phyloP scores from a whole-genome alignment of 2,888 invertebrate genomes.

The Drosophila dives region DNA sequence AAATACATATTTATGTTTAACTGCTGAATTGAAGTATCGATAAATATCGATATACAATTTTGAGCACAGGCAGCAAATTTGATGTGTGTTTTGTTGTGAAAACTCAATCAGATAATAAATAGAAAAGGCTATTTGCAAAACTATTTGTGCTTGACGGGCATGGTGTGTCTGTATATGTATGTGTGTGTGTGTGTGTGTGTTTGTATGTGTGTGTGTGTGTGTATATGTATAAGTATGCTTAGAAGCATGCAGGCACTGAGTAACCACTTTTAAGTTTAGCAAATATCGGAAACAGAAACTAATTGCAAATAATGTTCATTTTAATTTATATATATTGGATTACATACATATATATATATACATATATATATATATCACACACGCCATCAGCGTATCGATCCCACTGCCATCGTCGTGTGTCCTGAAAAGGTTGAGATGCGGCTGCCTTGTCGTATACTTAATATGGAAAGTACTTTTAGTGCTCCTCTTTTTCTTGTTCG shows the following conservation, averaged over 20 bases:
- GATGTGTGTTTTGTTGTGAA: not conserved
- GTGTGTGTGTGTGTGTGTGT: not conserved
- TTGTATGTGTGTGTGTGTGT: not conserved
- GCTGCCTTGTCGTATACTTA: constrained; percentile 41
- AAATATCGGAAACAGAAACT: not conserved
- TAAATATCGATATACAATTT: not conserved
- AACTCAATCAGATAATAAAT: constrained; percentile 1
- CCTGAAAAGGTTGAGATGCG: constrained; percentile 30
- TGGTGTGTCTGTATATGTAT: not conserved
- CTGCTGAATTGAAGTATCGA: not conserved
- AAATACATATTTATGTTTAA: not conserved
- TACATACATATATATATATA: not conserved
- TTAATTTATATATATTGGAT: not conserved
- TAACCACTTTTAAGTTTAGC: not conserved
- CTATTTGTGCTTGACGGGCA: not conserved
- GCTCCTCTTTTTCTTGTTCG: not conserved
- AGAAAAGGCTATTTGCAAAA: not conserved
- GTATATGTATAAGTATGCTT: not conserved
- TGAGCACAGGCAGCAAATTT: not conserved
- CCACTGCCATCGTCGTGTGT: constrained; percentile 8
- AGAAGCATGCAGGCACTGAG: not conserved
- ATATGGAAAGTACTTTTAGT: constrained; percentile 10
- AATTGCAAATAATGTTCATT: not conserved
- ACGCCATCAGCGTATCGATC: constrained; percentile 39
- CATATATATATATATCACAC: not conserved